Percentiles rank a stretch among this genome's conserved stretches.
Evolutionary conservation across 2,113 vertebrate species (phyloP).

Genomic region (Crotalus helleri): DNA sequence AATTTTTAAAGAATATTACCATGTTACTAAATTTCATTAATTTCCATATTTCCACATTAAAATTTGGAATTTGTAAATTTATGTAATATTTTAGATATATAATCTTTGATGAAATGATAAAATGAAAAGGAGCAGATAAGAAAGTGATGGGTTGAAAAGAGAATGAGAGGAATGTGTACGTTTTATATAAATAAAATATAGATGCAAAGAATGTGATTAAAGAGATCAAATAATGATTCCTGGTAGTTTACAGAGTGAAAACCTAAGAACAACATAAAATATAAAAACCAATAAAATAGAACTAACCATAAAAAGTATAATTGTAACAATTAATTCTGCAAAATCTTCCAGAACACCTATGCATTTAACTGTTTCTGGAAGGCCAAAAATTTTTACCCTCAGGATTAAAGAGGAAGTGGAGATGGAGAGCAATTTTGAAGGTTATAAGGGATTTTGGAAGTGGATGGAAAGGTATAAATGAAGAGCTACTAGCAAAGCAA

Average conservation of each 20-base stretch:
- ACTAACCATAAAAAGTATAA: background rate
- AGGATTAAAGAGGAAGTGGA: background rate
- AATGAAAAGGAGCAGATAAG: background rate
- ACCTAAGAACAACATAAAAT: background rate
- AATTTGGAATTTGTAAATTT: background rate
- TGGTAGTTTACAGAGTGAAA: background rate
- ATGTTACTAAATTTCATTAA: background rate
- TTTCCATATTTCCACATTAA: background rate
- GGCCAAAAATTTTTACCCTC: too few species aligned
- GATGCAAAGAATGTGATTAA: background rate
- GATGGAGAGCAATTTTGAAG: background rate
- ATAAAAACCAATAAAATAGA: background rate
- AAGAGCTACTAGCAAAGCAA: background rate
- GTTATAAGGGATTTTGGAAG: background rate
- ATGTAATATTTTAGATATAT: background rate
- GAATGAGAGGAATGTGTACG: background rate
- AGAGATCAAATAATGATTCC: background rate
- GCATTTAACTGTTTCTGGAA: too few species aligned
- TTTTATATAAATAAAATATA: background rate
- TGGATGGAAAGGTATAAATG: background rate
- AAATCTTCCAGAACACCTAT: too few species aligned
- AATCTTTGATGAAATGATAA: background rate
- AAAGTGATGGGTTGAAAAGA: background rate
- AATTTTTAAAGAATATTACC: background rate
- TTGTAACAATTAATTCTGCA: too few species aligned